phyloP scores from a whole-genome alignment of 2,113 vertebrate species.

The Toxotes chatareus region DNA sequence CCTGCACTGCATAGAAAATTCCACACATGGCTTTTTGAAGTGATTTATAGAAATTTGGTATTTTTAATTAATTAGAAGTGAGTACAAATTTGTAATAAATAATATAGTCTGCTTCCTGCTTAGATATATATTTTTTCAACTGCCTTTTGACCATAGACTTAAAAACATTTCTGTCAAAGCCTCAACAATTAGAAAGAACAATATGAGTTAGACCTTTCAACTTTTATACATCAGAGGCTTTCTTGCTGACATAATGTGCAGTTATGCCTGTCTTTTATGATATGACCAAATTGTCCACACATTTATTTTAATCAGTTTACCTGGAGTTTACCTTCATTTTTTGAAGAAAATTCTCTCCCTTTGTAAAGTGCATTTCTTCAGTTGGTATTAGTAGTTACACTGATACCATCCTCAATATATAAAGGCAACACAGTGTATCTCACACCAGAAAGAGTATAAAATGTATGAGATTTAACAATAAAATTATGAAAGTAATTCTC shows the following conservation, averaged over 20 bases:
- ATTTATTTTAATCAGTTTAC: too few species aligned
- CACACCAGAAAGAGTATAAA: background rate
- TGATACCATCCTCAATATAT: background rate
- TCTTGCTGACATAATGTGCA: background rate
- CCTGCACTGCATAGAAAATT: too few species aligned
- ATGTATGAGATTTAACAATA: background rate
- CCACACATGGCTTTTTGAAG: too few species aligned
- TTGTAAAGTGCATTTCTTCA: background rate
- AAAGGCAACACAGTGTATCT: background rate
- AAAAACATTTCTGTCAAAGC: background rate
- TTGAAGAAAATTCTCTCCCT: background rate
- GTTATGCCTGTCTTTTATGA: background rate
- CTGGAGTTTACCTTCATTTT: too few species aligned
- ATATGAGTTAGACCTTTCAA: background rate
- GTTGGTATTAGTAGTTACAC: background rate
- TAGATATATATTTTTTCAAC: too few species aligned
- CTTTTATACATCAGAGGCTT: background rate
- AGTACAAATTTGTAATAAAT: too few species aligned
- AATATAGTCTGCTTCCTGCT: too few species aligned
- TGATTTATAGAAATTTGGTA: too few species aligned
- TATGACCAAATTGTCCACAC: background rate
- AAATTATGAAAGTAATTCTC: background rate
- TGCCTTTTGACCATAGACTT: too few species aligned
- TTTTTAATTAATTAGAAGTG: too few species aligned
- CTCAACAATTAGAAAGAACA: background rate